These are phyloP conservation scores for Patiria miniata DNA, from an alignment of 35 echinoderm and acorn worm species.

Conservation along the genomic window DNA sequence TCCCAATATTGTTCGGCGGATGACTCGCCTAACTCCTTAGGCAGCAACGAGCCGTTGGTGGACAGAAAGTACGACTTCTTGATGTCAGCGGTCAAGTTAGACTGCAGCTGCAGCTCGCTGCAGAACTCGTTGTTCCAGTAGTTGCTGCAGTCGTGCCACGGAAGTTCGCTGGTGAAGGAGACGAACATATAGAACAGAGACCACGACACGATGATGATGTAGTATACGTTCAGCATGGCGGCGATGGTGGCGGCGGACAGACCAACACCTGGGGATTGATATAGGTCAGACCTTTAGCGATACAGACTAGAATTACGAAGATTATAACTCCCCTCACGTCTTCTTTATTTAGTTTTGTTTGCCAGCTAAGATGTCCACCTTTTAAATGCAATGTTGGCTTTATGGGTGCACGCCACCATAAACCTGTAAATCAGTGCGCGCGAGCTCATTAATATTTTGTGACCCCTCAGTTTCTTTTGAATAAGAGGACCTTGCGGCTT, in stretches of 20 bases:
- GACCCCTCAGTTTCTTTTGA: too few relatives aligned
- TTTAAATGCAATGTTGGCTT: too few relatives aligned
- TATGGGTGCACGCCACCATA: too few relatives aligned
- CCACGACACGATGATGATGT: slow-evolving; percentile 88
- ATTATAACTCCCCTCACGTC: too few relatives aligned
- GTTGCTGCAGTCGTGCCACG: slow-evolving; percentile 69
- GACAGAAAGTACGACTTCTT: slow-evolving; percentile 41
- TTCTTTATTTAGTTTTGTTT: too few relatives aligned
- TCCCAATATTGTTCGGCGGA: slow-evolving; percentile 93
- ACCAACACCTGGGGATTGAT: slow-evolving; percentile 55
- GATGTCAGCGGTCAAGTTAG: slow-evolving; percentile 1
- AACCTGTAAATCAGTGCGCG: too few relatives aligned
- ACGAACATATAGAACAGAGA: slow-evolving; percentile 77
- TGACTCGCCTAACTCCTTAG: slow-evolving; percentile 56
- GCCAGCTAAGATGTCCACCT: too few relatives aligned
- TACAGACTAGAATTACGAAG: too few relatives aligned
- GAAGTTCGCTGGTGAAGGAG: slow-evolving; percentile 61
- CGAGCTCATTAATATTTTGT: too few relatives aligned
- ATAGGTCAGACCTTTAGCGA: too few relatives aligned
- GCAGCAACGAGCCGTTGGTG: slow-evolving; percentile 45
- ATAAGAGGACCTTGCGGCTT: too few relatives aligned
- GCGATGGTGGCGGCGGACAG: slow-evolving; percentile 72
- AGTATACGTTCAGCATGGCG: slow-evolving; percentile 72
- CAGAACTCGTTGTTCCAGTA: slow-evolving; percentile 71
- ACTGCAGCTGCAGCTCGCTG: slow-evolving; percentile 55